A percentile compares a stretch with the other conserved stretches of the same genome.
Conservation (phyloP, 2,888 invertebrate genomes). For the Chrysolina americana region DNA sequence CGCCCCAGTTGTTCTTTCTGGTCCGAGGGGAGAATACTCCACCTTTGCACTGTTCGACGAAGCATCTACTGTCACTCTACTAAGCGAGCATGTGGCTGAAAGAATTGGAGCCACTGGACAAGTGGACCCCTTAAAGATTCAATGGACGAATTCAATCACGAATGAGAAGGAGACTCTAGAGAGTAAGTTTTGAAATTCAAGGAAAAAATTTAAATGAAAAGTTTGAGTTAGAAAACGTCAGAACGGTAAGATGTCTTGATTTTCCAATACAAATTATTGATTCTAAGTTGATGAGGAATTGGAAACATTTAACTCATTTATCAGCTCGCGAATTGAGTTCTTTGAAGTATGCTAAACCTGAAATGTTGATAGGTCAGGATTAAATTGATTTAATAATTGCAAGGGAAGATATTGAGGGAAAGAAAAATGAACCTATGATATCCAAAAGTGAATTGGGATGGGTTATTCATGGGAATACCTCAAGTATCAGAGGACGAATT, state of each 20-base stretch:
- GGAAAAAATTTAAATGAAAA: not conserved
- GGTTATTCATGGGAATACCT: too few species aligned
- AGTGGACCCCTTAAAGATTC: not conserved
- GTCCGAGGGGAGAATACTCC: constrained; percentile 4
- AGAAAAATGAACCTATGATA: not conserved
- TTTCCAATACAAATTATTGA: not conserved
- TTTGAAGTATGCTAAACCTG: too few species aligned
- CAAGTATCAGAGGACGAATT: too few species aligned
- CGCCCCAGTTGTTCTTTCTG: not conserved
- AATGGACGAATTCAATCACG: constrained; percentile 5
- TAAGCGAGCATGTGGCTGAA: not conserved
- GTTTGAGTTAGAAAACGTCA: not conserved
- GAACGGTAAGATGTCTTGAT: constrained; percentile 18
- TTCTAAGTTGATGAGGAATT: not conserved
- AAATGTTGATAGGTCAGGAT: constrained; percentile 14
- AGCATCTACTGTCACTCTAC: not conserved
- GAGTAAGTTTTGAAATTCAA: not conserved
- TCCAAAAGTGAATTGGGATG: constrained; percentile 7
- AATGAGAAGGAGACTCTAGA: too few species aligned
- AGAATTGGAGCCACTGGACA: constrained; percentile 4
- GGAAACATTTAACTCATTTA: constrained; percentile 4
- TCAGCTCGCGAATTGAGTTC: too few species aligned
- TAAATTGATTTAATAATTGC: constrained; percentile 23
- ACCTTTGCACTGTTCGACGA: constrained; percentile 12
- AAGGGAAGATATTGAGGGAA: not conserved